Base-by-base conservation (phyloP, 2,113 vertebrate genomes). In the Pterophyllum scalare region DNA sequence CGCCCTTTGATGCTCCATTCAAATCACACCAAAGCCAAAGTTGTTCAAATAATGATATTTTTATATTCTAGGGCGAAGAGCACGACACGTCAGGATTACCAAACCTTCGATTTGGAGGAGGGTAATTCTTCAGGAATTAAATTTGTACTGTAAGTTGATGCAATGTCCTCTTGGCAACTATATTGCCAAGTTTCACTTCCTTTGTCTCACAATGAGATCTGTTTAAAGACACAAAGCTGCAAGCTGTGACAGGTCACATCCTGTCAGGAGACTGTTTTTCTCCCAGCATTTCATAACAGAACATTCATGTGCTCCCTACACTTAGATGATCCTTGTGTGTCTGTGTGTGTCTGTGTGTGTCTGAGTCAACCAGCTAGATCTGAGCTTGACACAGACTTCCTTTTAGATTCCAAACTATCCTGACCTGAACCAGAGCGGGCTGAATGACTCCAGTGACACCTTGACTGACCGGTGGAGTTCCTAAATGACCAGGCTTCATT, bases 131-230 rank as follows among this genome's bases (percentile, higher is more conserved):
- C 65, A 72, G 65, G 43, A 72, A 72, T 13, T 31, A 20, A 10
- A n/a, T n/a, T n/a, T n/a, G 3, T 8, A 52, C 49, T 52, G 6
- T n/a, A n/a, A 9, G 24, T 70, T 72, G 65, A 72, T 31, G 43
- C 17, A 72, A 57, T 15, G 35, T 49, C n/a, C 57, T 31, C 26
- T 59, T 59, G 24, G 22, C 57, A 75, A n/a, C 61, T n/a, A 2
- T 8, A n/a, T 12, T 65, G 78, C 28, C 77, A 64, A 49, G 56
- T 40, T 86, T 91, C 76, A 87, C 87, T 90, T 90, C 89, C 87
- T 89, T 52, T 85, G 56, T 80, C 62, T 88, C 83, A 67, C 46
- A 31, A 79, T 59, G 70, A 65, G 38, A 82, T 20, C 40, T 33
- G 60, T 26, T 70, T 65, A 33, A 84, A 17, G 76, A 80, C 64